Evolutionary conservation across 2,888 invertebrate genomes (phyloP).

Genomic region (Leistus spinibarbis): DNA sequence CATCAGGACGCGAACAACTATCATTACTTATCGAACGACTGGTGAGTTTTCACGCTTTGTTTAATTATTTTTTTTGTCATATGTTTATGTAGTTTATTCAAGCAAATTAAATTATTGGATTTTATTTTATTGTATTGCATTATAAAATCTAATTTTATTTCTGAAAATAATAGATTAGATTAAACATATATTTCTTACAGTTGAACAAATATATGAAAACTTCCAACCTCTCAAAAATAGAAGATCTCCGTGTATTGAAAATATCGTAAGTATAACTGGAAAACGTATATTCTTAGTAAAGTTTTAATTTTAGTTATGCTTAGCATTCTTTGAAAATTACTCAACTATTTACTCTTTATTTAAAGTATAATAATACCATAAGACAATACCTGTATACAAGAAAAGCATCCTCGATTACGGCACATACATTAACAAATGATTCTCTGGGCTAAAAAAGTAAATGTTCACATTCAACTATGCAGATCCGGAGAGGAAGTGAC

Average conservation of each 20-base stretch:
- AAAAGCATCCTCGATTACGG: too few relatives aligned
- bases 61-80: too few relatives aligned
- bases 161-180: too few relatives aligned
- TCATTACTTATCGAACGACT: not conserved
- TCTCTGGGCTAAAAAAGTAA: too few relatives aligned
- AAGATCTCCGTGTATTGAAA: constrained; percentile 70
- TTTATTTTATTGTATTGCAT: too few relatives aligned
- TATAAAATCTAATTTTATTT: too few relatives aligned
- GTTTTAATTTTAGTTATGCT: not conserved
- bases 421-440: too few relatives aligned
- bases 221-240: constrained; percentile 68
- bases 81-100: too few relatives aligned
- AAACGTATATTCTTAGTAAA: not conserved
- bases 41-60: not conserved
- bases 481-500: constrained; percentile 60
- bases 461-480: constrained; percentile 15
- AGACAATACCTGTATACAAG: too few relatives aligned
- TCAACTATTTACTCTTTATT: constrained; percentile 2
- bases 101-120: too few relatives aligned
- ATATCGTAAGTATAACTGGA: constrained; percentile 64
- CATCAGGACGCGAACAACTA: not conserved
- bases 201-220: constrained; percentile 23
- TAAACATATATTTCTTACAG: too few relatives aligned
- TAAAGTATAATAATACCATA: too few relatives aligned
- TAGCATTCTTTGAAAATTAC: not conserved